Conservation (phyloP, 2,113 vertebrate genomes). For the Sorex fumeus region DNA sequence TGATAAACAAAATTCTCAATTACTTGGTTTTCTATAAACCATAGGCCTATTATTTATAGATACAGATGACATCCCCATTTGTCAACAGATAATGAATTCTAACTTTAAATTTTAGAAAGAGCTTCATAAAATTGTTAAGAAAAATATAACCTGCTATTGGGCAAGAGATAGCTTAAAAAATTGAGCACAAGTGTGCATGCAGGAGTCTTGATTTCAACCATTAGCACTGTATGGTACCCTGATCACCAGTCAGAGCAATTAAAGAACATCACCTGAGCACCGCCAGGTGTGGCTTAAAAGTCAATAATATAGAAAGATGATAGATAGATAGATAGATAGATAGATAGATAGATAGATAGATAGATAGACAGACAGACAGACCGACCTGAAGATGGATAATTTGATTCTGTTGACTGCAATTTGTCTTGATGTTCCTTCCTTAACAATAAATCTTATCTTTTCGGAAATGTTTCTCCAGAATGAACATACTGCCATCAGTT, state of each 20-base stretch:
- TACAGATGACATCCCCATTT: background rate
- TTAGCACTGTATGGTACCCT: too few species aligned
- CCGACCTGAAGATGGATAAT: too few species aligned
- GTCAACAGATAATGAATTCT: background rate
- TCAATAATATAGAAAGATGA: too few species aligned
- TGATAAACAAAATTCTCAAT: background rate
- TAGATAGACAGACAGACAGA: too few species aligned
- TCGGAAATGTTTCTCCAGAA: constrained; percentile 41
- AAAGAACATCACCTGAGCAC: too few species aligned
- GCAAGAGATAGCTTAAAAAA: too few species aligned
- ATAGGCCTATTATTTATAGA: background rate
- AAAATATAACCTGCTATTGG: constrained; percentile 14
- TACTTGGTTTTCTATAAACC: background rate
- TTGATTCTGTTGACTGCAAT: background rate
- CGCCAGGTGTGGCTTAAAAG: too few species aligned
- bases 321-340: too few species aligned
- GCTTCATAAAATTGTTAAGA: background rate
- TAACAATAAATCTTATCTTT: background rate
- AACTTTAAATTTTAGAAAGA: constrained; percentile 23
- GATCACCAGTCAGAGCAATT: too few species aligned
- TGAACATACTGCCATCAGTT: background rate
- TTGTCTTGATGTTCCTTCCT: constrained; percentile 10
- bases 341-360: too few species aligned
- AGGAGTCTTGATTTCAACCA: too few species aligned
- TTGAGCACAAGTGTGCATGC: too few species aligned